These are phyloP conservation scores for Calonectris borealis DNA, from an alignment of 2,113 vertebrate genomes.

Conservation along the genomic window DNA sequence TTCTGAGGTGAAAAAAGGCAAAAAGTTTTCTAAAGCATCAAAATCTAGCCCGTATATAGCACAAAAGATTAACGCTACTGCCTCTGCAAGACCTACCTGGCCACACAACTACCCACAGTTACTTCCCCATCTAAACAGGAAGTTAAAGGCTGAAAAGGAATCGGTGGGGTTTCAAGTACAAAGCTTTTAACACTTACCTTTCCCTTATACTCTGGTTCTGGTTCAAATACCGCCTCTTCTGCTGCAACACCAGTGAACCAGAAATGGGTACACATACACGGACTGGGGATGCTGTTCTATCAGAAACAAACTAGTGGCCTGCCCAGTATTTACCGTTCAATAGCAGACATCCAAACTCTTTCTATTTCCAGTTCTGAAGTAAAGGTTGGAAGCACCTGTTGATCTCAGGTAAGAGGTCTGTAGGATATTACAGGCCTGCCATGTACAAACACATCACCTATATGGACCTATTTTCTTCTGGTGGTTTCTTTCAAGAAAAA, in stretches of 20 bases:
- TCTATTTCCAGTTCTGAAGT: neutral
- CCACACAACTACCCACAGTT: neutral
- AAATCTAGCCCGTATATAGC: neutral
- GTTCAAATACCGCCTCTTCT: neutral
- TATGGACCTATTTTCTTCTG: neutral
- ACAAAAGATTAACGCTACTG: neutral
- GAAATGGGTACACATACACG: neutral
- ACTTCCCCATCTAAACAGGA: neutral
- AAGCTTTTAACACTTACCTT: neutral
- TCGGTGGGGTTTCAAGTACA: neutral
- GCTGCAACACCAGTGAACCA: neutral
- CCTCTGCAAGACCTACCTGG: neutral
- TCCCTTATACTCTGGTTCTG: neutral
- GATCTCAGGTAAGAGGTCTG: neutral
- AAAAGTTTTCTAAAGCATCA: neutral
- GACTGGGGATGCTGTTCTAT: neutral
- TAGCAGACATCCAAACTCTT: neutral
- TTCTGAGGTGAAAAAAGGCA: neutral
- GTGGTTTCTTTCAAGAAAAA: neutral
- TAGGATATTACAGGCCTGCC: neutral
- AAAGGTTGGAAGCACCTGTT: neutral
- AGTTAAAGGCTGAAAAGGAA: neutral
- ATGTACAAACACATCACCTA: neutral
- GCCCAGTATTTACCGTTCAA: neutral
- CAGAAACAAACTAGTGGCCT: neutral